phyloP scores from a whole-genome alignment of 2,888 invertebrate species.

The Boloria selene region DNA sequence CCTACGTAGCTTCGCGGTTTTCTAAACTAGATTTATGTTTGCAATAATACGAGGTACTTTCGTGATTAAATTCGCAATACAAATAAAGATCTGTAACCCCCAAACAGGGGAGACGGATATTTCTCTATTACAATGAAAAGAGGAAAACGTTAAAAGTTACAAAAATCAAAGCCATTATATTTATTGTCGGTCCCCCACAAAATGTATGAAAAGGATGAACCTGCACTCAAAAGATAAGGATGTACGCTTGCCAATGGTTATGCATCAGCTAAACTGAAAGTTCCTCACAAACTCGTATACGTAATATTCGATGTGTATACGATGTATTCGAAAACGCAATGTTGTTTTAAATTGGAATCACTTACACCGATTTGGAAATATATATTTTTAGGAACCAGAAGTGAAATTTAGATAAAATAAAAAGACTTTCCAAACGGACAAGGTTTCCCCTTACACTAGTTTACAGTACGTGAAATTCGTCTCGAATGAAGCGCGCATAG shows the following conservation, averaged over 20 bases:
- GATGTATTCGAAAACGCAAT: slow-evolving; percentile 27
- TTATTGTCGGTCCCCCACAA: slow-evolving; percentile 37
- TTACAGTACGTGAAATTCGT: too few species aligned
- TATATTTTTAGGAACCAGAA: too few species aligned
- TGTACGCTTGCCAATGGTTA: slow-evolving; percentile 39
- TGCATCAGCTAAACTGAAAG: slow-evolving; percentile 40
- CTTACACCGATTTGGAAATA: slow-evolving; percentile 7
- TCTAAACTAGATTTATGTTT: slow-evolving; percentile 19
- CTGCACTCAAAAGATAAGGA: slow-evolving; percentile 43
- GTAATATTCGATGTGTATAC: slow-evolving; percentile 32
- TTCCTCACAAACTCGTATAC: slow-evolving; percentile 25
- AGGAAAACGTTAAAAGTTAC: slow-evolving; percentile 39
- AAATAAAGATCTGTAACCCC: slow-evolving; percentile 22
- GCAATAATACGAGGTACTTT: slow-evolving; percentile 16
- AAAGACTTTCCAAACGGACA: too few species aligned
- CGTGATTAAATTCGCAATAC: slow-evolving; percentile 27
- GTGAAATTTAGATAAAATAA: too few species aligned
- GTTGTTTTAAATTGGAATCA: slow-evolving; percentile 22
- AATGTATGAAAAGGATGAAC: slow-evolving; percentile 37
- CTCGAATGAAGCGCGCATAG: too few species aligned
- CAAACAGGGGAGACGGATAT: slow-evolving; percentile 26
- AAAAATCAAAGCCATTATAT: slow-evolving; percentile 41
- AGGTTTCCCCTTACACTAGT: too few species aligned
- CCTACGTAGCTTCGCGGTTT: slow-evolving; percentile 7
- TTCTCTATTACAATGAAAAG: slow-evolving; percentile 32